These are phyloP conservation scores for Eidolon helvum DNA, from an alignment of 2,113 vertebrate species.

Conservation along the genomic window DNA sequence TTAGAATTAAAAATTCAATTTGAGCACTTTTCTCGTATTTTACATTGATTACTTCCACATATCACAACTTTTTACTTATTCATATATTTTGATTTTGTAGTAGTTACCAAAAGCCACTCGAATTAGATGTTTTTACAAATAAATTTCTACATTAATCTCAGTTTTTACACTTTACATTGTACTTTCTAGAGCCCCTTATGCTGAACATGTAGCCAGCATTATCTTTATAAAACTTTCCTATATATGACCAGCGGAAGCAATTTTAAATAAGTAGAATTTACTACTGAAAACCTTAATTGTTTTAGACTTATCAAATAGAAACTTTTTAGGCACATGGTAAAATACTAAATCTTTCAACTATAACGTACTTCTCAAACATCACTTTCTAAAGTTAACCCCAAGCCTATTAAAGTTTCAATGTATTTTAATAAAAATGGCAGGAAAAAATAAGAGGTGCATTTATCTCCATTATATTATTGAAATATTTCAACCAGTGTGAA, in stretches of 20 bases:
- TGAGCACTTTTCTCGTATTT: neutral
- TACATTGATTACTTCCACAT: conserved; percentile 11
- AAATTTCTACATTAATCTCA: conserved; percentile 17
- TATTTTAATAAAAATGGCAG: conserved; percentile 46
- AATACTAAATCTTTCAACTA: conserved; percentile 50
- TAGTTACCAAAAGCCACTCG: conserved; percentile 35
- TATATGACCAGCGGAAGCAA: conserved; percentile 15
- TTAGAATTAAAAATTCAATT: conserved; percentile 38
- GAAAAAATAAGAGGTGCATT: conserved; percentile 9
- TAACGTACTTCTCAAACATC: neutral
- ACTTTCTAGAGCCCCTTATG: neutral
- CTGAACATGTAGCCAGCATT: neutral
- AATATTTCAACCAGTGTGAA: conserved; percentile 41
- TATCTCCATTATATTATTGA: neutral
- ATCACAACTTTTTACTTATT: conserved; percentile 6
- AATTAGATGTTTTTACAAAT: neutral
- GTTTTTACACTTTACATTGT: neutral
- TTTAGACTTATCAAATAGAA: conserved; percentile 38
- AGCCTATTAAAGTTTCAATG: neutral
- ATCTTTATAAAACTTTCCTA: conserved; percentile 7
- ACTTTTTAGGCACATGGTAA: conserved; percentile 45
- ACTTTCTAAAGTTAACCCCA: conserved; percentile 22
- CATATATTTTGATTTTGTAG: neutral
- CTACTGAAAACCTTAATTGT: neutral
- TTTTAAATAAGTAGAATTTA: neutral